These are phyloP conservation scores for Drosophila nigricruria DNA, from an alignment of 2,888 invertebrate species.

Conservation along the genomic window DNA sequence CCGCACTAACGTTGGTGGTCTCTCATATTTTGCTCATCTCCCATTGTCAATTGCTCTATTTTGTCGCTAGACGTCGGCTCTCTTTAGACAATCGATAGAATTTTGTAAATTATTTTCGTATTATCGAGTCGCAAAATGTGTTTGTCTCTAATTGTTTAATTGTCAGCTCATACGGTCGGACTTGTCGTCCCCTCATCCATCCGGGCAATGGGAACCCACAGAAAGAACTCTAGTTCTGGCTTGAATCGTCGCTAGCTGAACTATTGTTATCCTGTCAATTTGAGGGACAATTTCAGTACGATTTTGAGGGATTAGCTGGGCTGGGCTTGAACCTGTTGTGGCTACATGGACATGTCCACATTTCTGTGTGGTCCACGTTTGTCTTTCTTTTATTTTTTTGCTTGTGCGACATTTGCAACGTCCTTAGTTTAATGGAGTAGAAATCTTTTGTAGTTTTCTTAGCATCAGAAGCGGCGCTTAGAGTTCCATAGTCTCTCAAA, in stretches of 20 bases:
- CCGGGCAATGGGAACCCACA: conserved; percentile 35
- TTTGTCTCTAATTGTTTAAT: conserved; percentile 83
- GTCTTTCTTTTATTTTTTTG: conserved; percentile 8
- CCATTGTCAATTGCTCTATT: conserved; percentile 79
- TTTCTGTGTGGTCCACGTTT: conserved; percentile 59
- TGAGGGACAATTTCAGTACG: conserved; percentile 50
- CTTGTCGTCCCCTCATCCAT: conserved; percentile 37
- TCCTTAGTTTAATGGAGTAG: conserved; percentile 54
- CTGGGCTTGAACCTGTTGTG: conserved; percentile 59
- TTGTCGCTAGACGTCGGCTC: conserved; percentile 51
- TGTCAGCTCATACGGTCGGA: conserved; percentile 68
- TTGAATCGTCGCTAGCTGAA: conserved; percentile 34
- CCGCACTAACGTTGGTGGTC: conserved; percentile 67
- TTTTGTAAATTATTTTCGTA: conserved; percentile 81
- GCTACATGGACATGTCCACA: conserved; percentile 45
- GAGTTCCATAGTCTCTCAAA: conserved; percentile 6
- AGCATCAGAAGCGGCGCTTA: conserved; percentile 15
- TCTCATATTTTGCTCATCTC: conserved; percentile 70
- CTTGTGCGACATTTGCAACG: conserved; percentile 27
- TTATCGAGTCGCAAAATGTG: conserved; percentile 78
- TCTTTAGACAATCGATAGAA: conserved; percentile 40
- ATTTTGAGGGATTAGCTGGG: conserved; percentile 64
- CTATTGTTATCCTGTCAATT: conserved; percentile 65
- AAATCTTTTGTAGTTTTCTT: conserved; percentile 33
- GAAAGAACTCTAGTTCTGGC: conserved; percentile 6